Conservation (phyloP, 1,140 invertebrate species). For the Heliothis subflexa region DNA sequence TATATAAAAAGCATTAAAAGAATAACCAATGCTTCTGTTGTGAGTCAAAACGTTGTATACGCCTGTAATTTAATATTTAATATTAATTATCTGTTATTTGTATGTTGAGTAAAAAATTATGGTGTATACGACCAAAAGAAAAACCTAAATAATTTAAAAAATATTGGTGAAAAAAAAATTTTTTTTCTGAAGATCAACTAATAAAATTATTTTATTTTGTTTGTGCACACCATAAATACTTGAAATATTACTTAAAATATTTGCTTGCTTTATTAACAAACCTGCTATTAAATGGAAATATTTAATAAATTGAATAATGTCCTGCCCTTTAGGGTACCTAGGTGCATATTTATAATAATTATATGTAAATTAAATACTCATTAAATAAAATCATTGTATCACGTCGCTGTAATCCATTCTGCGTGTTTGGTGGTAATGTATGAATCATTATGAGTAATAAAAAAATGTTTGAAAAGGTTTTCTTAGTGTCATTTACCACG, state of each 20-base stretch:
- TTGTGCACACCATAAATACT: background rate
- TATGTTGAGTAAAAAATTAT: slow-evolving; percentile 21
- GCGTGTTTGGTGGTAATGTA: slow-evolving; percentile 81
- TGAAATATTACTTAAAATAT: background rate
- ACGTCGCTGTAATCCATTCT: slow-evolving; percentile 76
- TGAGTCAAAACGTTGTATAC: slow-evolving; percentile 40
- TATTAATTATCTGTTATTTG: background rate
- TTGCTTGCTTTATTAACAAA: slow-evolving; percentile 14
- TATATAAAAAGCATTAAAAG: no score
- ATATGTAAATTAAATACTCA: slow-evolving; percentile 39
- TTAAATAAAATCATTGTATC: slow-evolving; percentile 69
- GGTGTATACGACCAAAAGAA: background rate
- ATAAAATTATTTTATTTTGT: background rate
- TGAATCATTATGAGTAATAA: slow-evolving; percentile 79
- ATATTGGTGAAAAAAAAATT: no score
- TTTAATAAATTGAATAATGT: slow-evolving; percentile 85
- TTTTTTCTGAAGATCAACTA: background rate
- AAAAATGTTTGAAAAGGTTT: slow-evolving; percentile 63
- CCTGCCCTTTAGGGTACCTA: slow-evolving; percentile 44
- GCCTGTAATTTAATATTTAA: slow-evolving; percentile 32
- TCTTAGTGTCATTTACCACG: slow-evolving; percentile 51
- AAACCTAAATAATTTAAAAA: background rate
- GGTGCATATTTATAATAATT: slow-evolving; percentile 46
- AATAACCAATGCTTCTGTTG: slow-evolving; percentile 31
- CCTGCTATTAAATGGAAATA: slow-evolving; percentile 21